Conservation (phyloP, 2,797 vertebrate species). For the Chiloscyllium punctatum region DNA sequence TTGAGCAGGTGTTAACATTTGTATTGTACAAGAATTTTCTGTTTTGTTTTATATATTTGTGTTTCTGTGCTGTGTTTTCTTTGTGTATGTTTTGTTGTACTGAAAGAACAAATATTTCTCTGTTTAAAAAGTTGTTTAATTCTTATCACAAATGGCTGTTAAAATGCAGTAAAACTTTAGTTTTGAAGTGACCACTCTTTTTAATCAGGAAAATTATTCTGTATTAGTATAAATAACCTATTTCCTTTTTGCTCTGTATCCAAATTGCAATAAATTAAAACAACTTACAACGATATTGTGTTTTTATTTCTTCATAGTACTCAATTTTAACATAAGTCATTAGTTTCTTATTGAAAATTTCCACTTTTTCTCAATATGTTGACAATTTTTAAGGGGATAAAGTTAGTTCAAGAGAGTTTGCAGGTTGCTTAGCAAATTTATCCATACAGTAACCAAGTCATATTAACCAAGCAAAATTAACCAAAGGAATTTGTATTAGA, state of each 20-base stretch:
- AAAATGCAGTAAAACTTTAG: constrained; percentile 34
- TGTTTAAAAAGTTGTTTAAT: constrained; percentile 35
- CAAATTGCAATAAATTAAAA: constrained; percentile 36
- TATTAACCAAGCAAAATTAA: not conserved
- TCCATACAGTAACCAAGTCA: not conserved
- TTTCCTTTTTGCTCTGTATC: constrained; percentile 37
- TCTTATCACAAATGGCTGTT: constrained; percentile 33
- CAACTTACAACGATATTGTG: constrained; percentile 24
- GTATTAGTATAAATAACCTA: constrained; percentile 31
- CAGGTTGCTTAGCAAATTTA: not conserved
- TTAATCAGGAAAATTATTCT: constrained; percentile 32
- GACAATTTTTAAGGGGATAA: not conserved
- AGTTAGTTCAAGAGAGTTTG: not conserved
- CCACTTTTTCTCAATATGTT: not conserved
- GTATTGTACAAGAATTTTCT: constrained; percentile 40
- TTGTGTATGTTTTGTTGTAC: constrained; percentile 31
- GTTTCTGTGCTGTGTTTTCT: constrained; percentile 27
- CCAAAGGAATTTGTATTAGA: not conserved
- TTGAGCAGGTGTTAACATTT: constrained; percentile 46
- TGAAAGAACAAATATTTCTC: constrained; percentile 30
- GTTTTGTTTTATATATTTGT: constrained; percentile 41
- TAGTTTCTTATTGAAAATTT: not conserved
- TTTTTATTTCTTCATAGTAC: not conserved
- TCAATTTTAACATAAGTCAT: not conserved
- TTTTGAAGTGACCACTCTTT: constrained; percentile 37